A percentile compares a stretch with the other conserved stretches of the same genome.
Conservation (phyloP, 2,113 vertebrate genomes). For the Sclerurus mexicanus region DNA sequence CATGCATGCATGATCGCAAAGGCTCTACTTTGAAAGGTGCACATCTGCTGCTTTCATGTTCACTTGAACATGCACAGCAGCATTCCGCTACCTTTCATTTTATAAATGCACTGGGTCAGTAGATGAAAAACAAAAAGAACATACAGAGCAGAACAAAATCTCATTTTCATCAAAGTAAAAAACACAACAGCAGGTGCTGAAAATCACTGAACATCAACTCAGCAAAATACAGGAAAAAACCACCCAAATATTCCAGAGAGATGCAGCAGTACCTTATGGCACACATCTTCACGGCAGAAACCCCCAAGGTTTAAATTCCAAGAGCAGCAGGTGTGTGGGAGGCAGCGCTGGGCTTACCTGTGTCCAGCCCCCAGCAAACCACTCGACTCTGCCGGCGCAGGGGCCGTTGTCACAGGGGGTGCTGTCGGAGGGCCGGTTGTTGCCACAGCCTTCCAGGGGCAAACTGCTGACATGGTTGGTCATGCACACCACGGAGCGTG, state of each 20-base stretch:
- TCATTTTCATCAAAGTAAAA: background rate
- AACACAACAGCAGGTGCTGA: background rate
- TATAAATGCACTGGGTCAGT: background rate
- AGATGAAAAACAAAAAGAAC: background rate
- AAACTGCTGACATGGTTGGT: slow-evolving; percentile 88
- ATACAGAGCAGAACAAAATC: background rate
- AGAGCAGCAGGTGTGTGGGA: rapidly evolving
- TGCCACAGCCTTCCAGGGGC: slow-evolving; percentile 91
- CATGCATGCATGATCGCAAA: background rate
- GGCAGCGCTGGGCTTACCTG: slow-evolving; percentile 76
- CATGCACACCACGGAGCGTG: slow-evolving; percentile 87
- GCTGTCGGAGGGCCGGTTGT: slow-evolving; percentile 79
- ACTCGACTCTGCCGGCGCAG: slow-evolving; percentile 88
- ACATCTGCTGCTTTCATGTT: background rate
- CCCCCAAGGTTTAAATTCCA: background rate
- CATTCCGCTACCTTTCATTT: background rate
- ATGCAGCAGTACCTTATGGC: background rate
- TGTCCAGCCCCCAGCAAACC: slow-evolving; percentile 93
- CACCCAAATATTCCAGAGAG: background rate
- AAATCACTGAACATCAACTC: background rate
- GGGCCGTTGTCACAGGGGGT: slow-evolving; percentile 84
- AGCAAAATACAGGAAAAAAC: background rate
- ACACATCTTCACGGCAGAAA: background rate
- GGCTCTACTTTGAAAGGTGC: background rate
- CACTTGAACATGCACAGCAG: background rate